phyloP scores from a whole-genome alignment of 1,140 invertebrate species.

The Epicauta chinensis region DNA sequence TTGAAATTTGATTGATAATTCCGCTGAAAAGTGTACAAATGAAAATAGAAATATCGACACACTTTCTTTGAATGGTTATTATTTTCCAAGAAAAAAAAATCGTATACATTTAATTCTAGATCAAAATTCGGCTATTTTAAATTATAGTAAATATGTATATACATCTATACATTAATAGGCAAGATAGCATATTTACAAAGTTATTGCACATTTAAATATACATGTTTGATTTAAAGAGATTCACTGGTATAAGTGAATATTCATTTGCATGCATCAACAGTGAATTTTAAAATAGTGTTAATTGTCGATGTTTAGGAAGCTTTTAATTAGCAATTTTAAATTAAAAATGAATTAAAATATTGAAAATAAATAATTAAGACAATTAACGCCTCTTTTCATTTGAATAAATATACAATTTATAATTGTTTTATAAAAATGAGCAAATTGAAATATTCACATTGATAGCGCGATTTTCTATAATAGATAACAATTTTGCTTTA shows the following conservation, averaged over 20 bases:
- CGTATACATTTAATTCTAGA: constrained; percentile 34
- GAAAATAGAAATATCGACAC: too few species aligned
- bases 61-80: neutral
- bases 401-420: neutral
- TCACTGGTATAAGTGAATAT: constrained; percentile 15
- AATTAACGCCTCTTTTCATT: constrained; percentile 4
- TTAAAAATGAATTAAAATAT: constrained; percentile 1
- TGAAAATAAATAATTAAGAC: constrained; percentile 9
- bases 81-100: neutral
- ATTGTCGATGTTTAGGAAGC: constrained; percentile 10
- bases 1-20: neutral
- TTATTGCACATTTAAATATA: constrained; percentile 45
- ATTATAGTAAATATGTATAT: constrained; percentile 28
- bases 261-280: constrained; percentile 17
- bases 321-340: neutral
- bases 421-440: constrained; percentile 30
- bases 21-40: constrained; percentile 2
- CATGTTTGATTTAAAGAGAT: constrained; percentile 21
- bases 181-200: constrained; percentile 39
- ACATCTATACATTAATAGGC: constrained; percentile 43
- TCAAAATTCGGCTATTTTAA: too few species aligned
- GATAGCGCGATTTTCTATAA: constrained; percentile 24
- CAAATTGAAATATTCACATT: constrained; percentile 32
- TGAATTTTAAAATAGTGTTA: constrained; percentile 5
- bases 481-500: constrained; percentile 27